Conservation (phyloP, 37 sponge, comb jelly and placozoan species). For the Ephydatia muelleri region DNA sequence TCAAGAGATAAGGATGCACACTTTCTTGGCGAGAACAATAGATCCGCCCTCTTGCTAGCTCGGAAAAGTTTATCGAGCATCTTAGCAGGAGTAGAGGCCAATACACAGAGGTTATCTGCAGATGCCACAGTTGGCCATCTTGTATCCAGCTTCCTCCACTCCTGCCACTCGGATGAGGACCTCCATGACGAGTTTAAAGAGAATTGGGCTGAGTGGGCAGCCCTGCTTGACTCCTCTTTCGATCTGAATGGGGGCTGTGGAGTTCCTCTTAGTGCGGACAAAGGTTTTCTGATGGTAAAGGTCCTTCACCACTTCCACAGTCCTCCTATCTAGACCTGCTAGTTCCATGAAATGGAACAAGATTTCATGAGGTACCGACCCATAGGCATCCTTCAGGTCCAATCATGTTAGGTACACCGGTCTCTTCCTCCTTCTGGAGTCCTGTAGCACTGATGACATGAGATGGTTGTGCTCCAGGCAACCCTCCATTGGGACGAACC, state of each 20-base stretch:
- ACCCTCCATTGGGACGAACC: constrained; percentile 45
- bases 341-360: not conserved
- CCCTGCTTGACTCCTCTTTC: constrained; percentile 28
- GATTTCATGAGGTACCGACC: constrained; percentile 24
- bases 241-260: not conserved
- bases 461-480: constrained; percentile 33
- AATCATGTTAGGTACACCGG: constrained; percentile 20
- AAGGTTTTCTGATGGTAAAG: constrained; percentile 2
- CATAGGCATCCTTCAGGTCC: constrained; percentile 46
- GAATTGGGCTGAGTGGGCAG: constrained; percentile 33
- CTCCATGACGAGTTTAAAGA: constrained; percentile 36
- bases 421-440: constrained; percentile 12
- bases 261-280: not conserved
- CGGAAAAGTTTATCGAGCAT: not conserved
- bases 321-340: too few relatives aligned
- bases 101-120: not conserved
- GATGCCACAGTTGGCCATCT: not conserved
- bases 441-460: constrained; percentile 7
- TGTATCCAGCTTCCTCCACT: not conserved
- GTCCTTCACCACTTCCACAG: constrained; percentile 6
- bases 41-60: not conserved
- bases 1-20: not conserved
- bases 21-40: not conserved
- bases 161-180: not conserved
- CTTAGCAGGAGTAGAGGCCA: not conserved